phyloP scores from a whole-genome alignment of 2,797 vertebrate species.

The Garrulus glandarius region DNA sequence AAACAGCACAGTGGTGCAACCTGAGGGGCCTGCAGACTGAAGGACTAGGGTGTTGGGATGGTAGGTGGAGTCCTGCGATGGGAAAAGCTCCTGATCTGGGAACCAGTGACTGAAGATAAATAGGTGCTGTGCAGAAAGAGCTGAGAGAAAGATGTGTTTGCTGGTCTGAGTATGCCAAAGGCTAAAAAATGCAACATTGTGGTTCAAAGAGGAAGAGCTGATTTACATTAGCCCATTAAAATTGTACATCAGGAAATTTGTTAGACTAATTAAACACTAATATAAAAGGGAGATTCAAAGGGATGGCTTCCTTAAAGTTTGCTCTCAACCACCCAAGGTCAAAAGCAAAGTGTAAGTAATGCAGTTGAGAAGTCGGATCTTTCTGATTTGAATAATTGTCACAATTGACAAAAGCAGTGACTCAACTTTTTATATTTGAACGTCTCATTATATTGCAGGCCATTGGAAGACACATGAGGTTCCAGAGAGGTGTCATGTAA shows the following conservation, averaged over 20 bases:
- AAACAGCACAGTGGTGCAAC: neutral
- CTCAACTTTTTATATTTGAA: conserved; percentile 69
- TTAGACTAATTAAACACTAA: conserved; percentile 67
- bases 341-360: conserved; percentile 63
- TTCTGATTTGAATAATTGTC: conserved; percentile 61
- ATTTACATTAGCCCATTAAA: conserved; percentile 47
- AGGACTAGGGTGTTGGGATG: fast-evolving
- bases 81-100: neutral
- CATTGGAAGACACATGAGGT: conserved; percentile 62
- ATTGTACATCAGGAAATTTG: conserved; percentile 54
- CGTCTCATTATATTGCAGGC: conserved; percentile 68
- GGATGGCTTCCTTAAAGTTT: conserved; percentile 65
- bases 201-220: conserved; percentile 18
- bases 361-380: conserved; percentile 10
- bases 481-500: conserved; percentile 64
- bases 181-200: neutral
- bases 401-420: conserved; percentile 40
- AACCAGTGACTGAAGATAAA: neutral
- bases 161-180: neutral
- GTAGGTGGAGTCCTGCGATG: neutral
- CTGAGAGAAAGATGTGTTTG: neutral
- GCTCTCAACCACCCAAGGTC: conserved; percentile 53
- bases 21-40: neutral
- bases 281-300: conserved; percentile 53
- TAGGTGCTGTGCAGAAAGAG: neutral